Conservation (phyloP, 2,797 vertebrate species). For the Cossypha caffra region DNA sequence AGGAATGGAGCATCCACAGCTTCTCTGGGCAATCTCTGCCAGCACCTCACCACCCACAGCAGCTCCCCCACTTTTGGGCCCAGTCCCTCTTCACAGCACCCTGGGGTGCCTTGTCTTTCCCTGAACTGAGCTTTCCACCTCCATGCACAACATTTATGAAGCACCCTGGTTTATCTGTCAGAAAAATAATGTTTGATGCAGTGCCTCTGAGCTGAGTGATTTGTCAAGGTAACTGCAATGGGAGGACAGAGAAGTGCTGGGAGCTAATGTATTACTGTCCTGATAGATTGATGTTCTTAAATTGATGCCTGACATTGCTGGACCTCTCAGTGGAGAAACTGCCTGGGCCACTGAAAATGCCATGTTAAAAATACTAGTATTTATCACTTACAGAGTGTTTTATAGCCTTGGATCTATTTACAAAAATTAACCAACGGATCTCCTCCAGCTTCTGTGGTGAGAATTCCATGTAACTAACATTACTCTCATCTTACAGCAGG, state of each 20-base stretch:
- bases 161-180: neutral
- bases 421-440: neutral
- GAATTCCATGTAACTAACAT: rapidly evolving
- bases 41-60: neutral
- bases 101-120: neutral
- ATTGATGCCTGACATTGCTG: slow-evolving; percentile 34
- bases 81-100: neutral
- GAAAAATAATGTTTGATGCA: slow-evolving; percentile 7
- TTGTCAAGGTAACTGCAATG: slow-evolving; percentile 43
- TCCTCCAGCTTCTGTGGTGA: neutral
- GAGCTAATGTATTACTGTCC: slow-evolving; percentile 44
- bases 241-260: slow-evolving; percentile 9
- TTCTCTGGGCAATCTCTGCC: neutral
- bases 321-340: slow-evolving; percentile 11
- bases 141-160: neutral
- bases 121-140: neutral
- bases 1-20: neutral
- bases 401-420: slow-evolving; percentile 4
- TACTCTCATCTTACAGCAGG: neutral
- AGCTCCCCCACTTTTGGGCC: neutral
- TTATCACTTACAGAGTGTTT: neutral
- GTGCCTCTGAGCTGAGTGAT: slow-evolving; percentile 9
- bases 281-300: slow-evolving; percentile 44
- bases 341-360: neutral
- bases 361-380: slow-evolving; percentile 3